Evolutionary conservation across 2,888 invertebrate genomes (phyloP), one percentile per base, ranked within the genome.

Genomic region (Lithophane ornitopus): DNA sequence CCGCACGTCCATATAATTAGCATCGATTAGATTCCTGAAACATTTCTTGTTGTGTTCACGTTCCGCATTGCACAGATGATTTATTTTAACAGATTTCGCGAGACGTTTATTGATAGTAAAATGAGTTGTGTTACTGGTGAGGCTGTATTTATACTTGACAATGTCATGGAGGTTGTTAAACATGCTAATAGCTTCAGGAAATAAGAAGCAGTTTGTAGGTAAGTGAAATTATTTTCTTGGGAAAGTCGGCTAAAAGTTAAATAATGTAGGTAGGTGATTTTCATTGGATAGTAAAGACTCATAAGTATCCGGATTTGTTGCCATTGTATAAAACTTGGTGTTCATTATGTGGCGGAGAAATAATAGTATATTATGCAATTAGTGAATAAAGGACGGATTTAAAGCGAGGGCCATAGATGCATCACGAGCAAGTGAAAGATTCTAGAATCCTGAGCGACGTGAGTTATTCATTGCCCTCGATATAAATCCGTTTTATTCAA

Each of bases 71-170:
- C 72, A 28, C 16, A 39, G 44, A 72, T 80, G 78, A 85, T 84
- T 86, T 88, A 87, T 78, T 74, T 61, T 66, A 75, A 75, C 79
- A 74, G 52, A 81, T 77, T 81, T 70, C 34, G n/a, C 28, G 49
- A 76, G 80, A 85, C 73, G 74, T 90, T 89, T 89, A 88, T 89
- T 85, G 87, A 76, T 82, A 83, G 80, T 89, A 63, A 87, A 88
- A 74, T 62, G n/a, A n/a, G n/a, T n/a, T n/a, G n/a, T 46, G 39
- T 49, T 16, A 44, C 39, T 49, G 22, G 54, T 16, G 46, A 70
- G 19, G 3, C 62, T 66, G 41, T 67, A 19, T 56, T 49, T 70
- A 62, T 49, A 12, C 44, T 19, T 46, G 49, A 56, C 22, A 68
- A 46, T 67, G 71, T 70, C 52, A 59, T 59, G 11, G 14, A n/a